phyloP scores from a whole-genome alignment of 2,113 vertebrate genomes.

The Rynchops niger region DNA sequence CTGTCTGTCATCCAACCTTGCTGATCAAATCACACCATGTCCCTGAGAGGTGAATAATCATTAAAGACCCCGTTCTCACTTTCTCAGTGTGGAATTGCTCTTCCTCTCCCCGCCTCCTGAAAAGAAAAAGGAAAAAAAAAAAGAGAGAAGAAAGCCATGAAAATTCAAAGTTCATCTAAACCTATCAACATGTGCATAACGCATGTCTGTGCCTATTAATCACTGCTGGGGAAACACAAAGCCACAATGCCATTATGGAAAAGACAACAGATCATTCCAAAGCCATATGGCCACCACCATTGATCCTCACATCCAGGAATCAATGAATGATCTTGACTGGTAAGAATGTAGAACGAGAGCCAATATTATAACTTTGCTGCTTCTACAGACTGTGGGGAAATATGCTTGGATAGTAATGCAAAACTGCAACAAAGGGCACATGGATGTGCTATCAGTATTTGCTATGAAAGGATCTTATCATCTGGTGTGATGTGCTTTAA shows the following conservation, averaged over 20 bases:
- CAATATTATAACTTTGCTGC: slow-evolving; percentile 23
- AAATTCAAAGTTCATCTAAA: slow-evolving; percentile 55
- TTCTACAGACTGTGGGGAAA: slow-evolving; percentile 27
- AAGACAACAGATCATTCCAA: slow-evolving; percentile 66
- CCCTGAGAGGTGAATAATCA: not conserved
- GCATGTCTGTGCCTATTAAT: slow-evolving; percentile 66
- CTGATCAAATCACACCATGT: not conserved
- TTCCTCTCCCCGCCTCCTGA: not conserved
- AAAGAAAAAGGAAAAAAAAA: not conserved
- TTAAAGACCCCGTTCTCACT: not conserved
- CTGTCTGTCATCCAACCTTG: not conserved
- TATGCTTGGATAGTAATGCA: not conserved
- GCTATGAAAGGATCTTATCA: slow-evolving; percentile 28
- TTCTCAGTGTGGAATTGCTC: not conserved
- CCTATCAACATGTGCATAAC: slow-evolving; percentile 63
- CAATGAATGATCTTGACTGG: slow-evolving; percentile 64
- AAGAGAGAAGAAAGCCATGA: slow-evolving; percentile 2
- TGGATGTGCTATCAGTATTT: not conserved
- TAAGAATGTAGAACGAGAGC: slow-evolving; percentile 55
- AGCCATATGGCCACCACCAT: slow-evolving; percentile 64
- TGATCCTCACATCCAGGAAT: slow-evolving; percentile 48
- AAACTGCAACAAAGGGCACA: slow-evolving; percentile 46
- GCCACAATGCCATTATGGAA: slow-evolving; percentile 54
- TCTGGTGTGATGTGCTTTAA: not conserved
- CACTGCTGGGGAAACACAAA: slow-evolving; percentile 60